phyloP scores from a whole-genome alignment of 2,888 invertebrate species.

The Hipparchia sbordonii region DNA sequence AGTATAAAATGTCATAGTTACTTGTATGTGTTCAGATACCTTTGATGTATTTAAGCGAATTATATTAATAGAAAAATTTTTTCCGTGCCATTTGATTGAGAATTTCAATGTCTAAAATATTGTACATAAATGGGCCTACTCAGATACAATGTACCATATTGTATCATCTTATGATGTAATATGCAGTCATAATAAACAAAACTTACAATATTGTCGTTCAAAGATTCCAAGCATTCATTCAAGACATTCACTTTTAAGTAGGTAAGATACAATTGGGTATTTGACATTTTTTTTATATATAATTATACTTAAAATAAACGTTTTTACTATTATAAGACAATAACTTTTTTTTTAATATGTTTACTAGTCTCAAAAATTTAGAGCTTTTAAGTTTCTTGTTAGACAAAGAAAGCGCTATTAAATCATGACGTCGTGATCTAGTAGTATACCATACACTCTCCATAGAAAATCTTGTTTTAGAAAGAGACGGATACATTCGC shows the following conservation, averaged over 20 bases:
- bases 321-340: no score
- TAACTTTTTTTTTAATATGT: no score
- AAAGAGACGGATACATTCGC: no score
- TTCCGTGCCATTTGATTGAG: not conserved
- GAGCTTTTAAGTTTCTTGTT: no score
- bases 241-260: not conserved
- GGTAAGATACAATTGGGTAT: not conserved
- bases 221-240: not conserved
- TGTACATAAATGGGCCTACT: not conserved
- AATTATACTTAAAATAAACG: no score
- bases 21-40: slow-evolving; percentile 9
- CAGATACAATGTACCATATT: not conserved
- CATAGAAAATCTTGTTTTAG: no score
- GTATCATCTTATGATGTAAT: not conserved
- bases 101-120: slow-evolving; percentile 7
- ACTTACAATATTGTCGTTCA: not conserved
- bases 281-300: no score
- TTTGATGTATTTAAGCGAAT: slow-evolving; percentile 1
- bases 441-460: no score
- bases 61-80: not conserved
- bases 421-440: no score
- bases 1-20: not conserved
- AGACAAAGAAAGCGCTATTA: no score
- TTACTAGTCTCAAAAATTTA: no score
- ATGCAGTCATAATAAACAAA: not conserved